Evolutionary conservation across 2,797 vertebrate genomes (phyloP), one percentile per base, ranked within the genome.

Genomic region (Peromyscus attwateri): DNA sequence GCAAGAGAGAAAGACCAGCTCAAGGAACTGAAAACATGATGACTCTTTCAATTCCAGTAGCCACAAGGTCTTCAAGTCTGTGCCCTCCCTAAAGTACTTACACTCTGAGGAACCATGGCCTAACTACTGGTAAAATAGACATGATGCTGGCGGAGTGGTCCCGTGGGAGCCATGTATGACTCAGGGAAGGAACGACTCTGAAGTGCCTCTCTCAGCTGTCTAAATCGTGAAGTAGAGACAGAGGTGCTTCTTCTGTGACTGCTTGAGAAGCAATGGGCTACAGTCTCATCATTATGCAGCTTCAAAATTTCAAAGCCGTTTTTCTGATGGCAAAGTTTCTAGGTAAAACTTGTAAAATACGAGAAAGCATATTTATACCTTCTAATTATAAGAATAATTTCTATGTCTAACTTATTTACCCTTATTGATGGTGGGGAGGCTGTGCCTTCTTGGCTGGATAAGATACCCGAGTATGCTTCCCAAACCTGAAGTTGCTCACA

Each of bases 341-440:
- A 17, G 43, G 80, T 88, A 80, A 94, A 88, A 84, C 46, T 89
- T 92, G 70, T 60, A 95, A 97, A 93, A 94, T 94, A 76, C 0
- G 17, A 60, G 68, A 75, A 93, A 80, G 62, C 31, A 29, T 89
- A 94, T 89, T 76, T 81, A 91, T 84, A 83, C 14, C 29, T 91
- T 89, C 14, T 96, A 80, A 37, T 60, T 55, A 60, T 31, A 73
- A 88, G 27, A 89, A 29, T 87, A 60, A 71, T 93, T 87, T 92
- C 43, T 64, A 29, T 62, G 10, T 70, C 49, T 31, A 79, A 27
- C 19, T 46, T 80, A 77, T 62, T 81, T n/a, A 37, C 14, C 25
- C 2, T 87, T 49, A 16, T 10, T 10, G 13, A 77, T 25, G 5
- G 40, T 27, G 5, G n/a, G 70, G 43, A 77, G 25, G 34, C 55